Conservation (phyloP, 2,888 invertebrate species). For the Dynastes tityus region DNA sequence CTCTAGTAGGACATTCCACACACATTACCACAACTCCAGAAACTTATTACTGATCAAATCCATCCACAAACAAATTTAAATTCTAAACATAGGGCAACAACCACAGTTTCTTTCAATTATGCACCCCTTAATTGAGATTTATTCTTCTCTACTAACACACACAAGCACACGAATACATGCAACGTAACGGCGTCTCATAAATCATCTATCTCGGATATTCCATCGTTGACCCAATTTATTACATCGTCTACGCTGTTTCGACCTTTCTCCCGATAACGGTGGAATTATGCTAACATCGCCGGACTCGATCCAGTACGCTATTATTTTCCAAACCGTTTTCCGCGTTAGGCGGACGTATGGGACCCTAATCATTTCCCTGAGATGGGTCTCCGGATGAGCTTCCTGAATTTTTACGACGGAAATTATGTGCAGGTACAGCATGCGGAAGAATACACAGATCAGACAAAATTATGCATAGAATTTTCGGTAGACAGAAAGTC, state of each 20-base stretch:
- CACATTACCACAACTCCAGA: neutral
- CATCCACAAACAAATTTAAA: too few species aligned
- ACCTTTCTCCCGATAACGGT: constrained; percentile 11
- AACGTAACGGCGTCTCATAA: neutral
- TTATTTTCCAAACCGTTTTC: constrained; percentile 9
- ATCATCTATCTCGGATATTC: constrained; percentile 10
- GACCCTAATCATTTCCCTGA: neutral
- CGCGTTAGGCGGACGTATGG: constrained; percentile 1
- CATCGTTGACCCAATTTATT: constrained; percentile 7
- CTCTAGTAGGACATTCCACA: too few species aligned
- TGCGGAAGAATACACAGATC: too few species aligned
- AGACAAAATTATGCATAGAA: too few species aligned
- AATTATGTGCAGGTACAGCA: neutral
- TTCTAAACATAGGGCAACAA: too few species aligned
- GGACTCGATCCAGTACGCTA: neutral
- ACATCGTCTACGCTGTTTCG: neutral
- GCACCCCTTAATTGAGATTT: constrained; percentile 14
- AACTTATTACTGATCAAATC: too few species aligned
- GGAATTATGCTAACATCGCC: constrained; percentile 8
- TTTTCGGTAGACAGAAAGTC: too few species aligned
- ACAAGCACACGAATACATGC: neutral
- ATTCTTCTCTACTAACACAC: neutral
- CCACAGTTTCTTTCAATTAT: neutral
- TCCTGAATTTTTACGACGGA: neutral
- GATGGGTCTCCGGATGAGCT: neutral